Percentiles rank a stretch among this genome's conserved stretches.
Conservation (phyloP, 2,797 vertebrate genomes). For the Phoxinus dragarum region DNA sequence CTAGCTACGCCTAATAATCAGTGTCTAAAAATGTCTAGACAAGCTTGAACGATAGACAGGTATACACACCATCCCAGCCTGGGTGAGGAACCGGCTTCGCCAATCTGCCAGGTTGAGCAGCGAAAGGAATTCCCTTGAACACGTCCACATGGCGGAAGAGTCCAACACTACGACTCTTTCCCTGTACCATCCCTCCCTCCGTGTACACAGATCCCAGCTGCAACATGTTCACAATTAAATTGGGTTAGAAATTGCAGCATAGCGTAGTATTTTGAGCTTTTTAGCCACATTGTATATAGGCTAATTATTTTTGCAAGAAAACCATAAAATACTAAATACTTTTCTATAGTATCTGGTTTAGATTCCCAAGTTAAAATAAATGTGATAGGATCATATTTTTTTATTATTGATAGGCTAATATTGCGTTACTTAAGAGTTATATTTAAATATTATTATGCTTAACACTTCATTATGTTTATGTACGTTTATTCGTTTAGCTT, state of each 20-base stretch:
- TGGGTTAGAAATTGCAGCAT: neutral
- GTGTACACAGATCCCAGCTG: constrained; percentile 89
- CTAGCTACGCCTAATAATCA: neutral
- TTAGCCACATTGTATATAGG: neutral
- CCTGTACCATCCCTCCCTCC: constrained; percentile 90
- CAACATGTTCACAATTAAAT: neutral
- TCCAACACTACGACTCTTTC: constrained; percentile 78
- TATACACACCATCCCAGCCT: constrained; percentile 88
- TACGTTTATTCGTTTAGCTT: neutral
- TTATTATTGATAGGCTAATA: neutral
- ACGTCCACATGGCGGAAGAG: constrained; percentile 78
- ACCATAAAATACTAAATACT: neutral
- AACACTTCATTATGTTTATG: neutral
- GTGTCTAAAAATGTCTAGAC: too few species aligned
- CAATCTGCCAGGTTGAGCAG: constrained; percentile 80
- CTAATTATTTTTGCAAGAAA: neutral
- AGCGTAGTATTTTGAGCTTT: neutral
- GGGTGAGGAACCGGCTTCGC: constrained; percentile 86
- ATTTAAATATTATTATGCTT: neutral
- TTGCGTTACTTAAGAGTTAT: neutral
- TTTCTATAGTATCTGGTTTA: neutral
- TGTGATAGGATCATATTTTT: neutral
- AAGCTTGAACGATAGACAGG: too few species aligned
- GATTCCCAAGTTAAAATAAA: neutral
- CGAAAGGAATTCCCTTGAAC: constrained; percentile 93